Base-by-base conservation (phyloP, 2,797 vertebrate species). In the Anas bahamensis region DNA sequence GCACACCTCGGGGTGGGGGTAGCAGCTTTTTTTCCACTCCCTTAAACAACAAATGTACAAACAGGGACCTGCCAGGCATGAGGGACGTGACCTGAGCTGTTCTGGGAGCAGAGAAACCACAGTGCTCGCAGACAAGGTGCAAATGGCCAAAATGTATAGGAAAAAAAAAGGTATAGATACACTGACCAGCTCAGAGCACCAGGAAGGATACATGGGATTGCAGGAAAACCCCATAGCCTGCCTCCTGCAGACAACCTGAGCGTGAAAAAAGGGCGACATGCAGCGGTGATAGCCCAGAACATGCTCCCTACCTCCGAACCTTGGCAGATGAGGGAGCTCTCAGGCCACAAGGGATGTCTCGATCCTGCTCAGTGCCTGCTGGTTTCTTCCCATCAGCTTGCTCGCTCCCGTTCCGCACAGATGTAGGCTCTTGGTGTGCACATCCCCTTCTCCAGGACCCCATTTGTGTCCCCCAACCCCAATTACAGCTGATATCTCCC, bases 11-110 rank as follows among this genome's bases (percentile, higher is more conserved):
- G 28, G 21, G 55, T 1, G 0, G 35, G 16, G 52, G 9, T 4
- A 19, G 64, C 26, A 31, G 64, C 48, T 48, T 89, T 93, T 93
- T 90, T 42, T 64, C 75, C 66, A 75, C 61, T 16, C 70, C 92
- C 84, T 94, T 63, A 88, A 79, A 90, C 88, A 89, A 94, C 22
- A 83, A 80, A 80, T 15, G 39, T 80, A 85, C 78, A 56, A 89
- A 69, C 33, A 89, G 4, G 28, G n/a, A 63, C 35, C 63, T 17
- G 28, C 65, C 3, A 9, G 76, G 84, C 82, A 50, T 3, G 28
- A 89, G 63, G 68, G 89, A 83, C 2, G 0, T 6, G 31, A 89
- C 59, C 88, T 24, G 35, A 91, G 65, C 72, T 83, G 69, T 59
- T 57, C 61, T 35, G 69, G 82, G 37, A 87, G 71, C 22, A 21